Percentiles rank a stretch among this genome's conserved stretches.
Conservation (phyloP, 1,140 invertebrate species). For the Solenopsis fugax region DNA sequence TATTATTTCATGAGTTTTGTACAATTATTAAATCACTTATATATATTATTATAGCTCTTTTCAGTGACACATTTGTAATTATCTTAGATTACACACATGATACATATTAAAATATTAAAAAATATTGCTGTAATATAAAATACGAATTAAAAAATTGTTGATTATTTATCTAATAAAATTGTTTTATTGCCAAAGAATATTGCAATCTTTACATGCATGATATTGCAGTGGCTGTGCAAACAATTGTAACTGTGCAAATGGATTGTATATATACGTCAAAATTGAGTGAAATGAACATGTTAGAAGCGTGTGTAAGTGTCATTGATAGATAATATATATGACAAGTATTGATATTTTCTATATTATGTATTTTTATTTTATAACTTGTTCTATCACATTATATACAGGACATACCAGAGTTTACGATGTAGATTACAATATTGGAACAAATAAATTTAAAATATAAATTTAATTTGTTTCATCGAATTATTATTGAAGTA, state of each 20-base stretch:
- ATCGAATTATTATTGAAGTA: not conserved
- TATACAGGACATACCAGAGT: slow-evolving; percentile 26
- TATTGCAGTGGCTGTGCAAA: slow-evolving; percentile 22
- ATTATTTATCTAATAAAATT: slow-evolving; percentile 68
- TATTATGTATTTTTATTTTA: slow-evolving; percentile 20
- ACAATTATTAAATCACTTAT: slow-evolving; percentile 58
- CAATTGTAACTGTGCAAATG: slow-evolving; percentile 27
- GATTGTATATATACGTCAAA: slow-evolving; percentile 8
- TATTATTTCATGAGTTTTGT: slow-evolving; percentile 51
- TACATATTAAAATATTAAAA: slow-evolving; percentile 75
- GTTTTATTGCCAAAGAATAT: slow-evolving; percentile 66
- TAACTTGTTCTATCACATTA: slow-evolving; percentile 3
- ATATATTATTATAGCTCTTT: slow-evolving; percentile 24
- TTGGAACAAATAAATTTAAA: not conserved
- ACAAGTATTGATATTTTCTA: slow-evolving; percentile 10
- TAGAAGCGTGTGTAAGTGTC: not conserved
- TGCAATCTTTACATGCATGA: slow-evolving; percentile 36
- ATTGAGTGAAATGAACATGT: slow-evolving; percentile 22
- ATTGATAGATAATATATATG: not conserved
- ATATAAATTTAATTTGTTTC: slow-evolving; percentile 1
- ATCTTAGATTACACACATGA: slow-evolving; percentile 74
- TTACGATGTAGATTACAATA: not conserved
- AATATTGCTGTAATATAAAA: slow-evolving; percentile 80
- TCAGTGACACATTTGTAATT: slow-evolving; percentile 75
- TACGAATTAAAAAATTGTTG: slow-evolving; percentile 79